Conservation (phyloP, 2,113 vertebrate species). For the Passer domesticus region DNA sequence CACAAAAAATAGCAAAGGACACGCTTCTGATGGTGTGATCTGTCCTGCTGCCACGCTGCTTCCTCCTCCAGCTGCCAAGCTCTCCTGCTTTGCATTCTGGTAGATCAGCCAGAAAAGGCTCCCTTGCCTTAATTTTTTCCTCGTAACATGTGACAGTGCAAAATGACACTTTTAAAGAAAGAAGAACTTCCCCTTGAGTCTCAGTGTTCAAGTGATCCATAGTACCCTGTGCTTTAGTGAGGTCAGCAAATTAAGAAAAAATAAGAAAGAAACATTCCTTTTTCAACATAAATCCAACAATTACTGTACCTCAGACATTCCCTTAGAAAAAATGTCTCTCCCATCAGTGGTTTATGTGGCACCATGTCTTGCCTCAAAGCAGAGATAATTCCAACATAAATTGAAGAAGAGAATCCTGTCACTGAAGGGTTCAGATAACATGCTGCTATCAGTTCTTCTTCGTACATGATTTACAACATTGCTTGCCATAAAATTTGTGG, state of each 20-base stretch:
- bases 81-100: background rate
- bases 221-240: constrained; percentile 64
- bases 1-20: background rate
- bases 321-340: constrained; percentile 15
- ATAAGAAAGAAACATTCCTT: constrained; percentile 19
- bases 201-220: constrained; percentile 64
- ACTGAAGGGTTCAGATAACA: background rate
- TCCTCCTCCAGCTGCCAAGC: background rate
- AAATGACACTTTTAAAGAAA: constrained; percentile 28
- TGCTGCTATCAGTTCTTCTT: constrained; percentile 75
- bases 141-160: constrained; percentile 1
- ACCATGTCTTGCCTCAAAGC: constrained; percentile 15
- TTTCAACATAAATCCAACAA: background rate
- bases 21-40: background rate
- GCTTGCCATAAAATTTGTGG: constrained; percentile 95
- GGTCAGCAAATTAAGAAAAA: constrained; percentile 27
- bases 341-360: constrained; percentile 23
- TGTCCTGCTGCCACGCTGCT: background rate
- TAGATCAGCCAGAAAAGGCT: background rate
- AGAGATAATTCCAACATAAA: constrained; percentile 13
- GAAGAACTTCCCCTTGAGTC: background rate
- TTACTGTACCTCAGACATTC: constrained; percentile 57
- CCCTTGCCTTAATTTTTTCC: background rate
- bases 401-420: background rate
- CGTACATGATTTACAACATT: constrained; percentile 93